phyloP scores from a whole-genome alignment of 2,797 vertebrate genomes.

The Arremon brunneinucha region DNA sequence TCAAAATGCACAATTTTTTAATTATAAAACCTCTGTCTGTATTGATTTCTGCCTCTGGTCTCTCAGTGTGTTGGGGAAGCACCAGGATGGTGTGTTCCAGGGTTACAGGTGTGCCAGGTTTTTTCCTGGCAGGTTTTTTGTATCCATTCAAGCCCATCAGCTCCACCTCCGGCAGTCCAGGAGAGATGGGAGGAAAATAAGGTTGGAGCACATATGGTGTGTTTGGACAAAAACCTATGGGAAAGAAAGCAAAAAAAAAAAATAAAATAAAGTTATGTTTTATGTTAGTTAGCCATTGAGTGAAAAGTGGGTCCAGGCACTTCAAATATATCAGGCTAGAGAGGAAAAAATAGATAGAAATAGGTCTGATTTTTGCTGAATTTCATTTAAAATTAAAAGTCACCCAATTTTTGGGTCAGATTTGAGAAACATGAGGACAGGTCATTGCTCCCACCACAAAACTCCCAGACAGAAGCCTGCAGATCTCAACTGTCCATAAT shows the following conservation, averaged over 20 bases:
- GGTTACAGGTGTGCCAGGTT: not conserved
- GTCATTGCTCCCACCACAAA: not conserved
- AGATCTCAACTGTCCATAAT: not conserved
- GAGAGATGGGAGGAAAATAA: not conserved
- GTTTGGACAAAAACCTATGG: not conserved
- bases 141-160: not conserved
- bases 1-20: slow-evolving; percentile 39
- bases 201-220: not conserved
- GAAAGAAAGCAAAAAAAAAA: not conserved
- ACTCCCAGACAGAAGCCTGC: not conserved
- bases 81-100: not conserved
- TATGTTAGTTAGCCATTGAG: not conserved
- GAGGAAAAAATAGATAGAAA: not conserved
- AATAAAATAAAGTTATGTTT: not conserved
- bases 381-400: not conserved
- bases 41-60: not conserved
- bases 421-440: not conserved
- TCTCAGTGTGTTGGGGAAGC: not conserved
- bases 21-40: slow-evolving; percentile 31
- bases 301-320: not conserved
- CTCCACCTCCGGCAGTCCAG: not conserved
- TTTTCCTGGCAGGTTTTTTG: not conserved
- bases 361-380: not conserved
- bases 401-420: not conserved
- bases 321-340: not conserved